Conservation (phyloP, 2,113 vertebrate species). For the Myocastor coypus region DNA sequence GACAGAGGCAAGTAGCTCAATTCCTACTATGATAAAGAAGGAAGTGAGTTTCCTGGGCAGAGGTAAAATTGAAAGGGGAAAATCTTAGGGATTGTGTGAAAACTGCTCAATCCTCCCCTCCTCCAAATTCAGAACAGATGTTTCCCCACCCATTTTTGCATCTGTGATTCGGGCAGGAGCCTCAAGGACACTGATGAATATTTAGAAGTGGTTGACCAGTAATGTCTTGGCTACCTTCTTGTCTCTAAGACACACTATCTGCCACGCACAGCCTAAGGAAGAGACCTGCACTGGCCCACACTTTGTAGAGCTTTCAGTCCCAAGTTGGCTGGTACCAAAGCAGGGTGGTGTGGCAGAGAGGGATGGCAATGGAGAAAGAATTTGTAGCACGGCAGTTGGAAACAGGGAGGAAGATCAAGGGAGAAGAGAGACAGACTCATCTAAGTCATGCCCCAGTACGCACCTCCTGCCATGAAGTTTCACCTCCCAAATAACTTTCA, state of each 20-base stretch:
- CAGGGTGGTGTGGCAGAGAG: background rate
- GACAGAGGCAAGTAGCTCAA: background rate
- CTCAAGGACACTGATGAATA: background rate
- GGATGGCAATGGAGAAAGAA: background rate
- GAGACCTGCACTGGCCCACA: background rate
- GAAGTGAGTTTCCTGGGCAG: background rate
- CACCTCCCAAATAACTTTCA: background rate
- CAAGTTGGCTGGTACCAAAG: background rate
- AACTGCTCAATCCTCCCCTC: background rate
- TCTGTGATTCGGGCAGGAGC: background rate
- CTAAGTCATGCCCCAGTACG: background rate
- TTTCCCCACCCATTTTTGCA: background rate
- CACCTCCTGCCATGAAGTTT: background rate
- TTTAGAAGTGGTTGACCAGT: background rate
- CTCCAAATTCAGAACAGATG: background rate
- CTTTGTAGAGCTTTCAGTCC: background rate
- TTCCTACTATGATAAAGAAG: background rate
- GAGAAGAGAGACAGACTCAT: background rate
- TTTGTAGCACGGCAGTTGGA: background rate
- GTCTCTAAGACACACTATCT: background rate
- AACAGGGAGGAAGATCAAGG: background rate
- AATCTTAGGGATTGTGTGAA: background rate
- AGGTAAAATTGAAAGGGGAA: background rate
- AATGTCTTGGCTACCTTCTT: background rate
- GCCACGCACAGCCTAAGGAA: no score